Percentiles rank a stretch among this genome's conserved stretches.
phyloP scores from a whole-genome alignment of 2,113 vertebrate genomes.

The Rhea pennata region DNA sequence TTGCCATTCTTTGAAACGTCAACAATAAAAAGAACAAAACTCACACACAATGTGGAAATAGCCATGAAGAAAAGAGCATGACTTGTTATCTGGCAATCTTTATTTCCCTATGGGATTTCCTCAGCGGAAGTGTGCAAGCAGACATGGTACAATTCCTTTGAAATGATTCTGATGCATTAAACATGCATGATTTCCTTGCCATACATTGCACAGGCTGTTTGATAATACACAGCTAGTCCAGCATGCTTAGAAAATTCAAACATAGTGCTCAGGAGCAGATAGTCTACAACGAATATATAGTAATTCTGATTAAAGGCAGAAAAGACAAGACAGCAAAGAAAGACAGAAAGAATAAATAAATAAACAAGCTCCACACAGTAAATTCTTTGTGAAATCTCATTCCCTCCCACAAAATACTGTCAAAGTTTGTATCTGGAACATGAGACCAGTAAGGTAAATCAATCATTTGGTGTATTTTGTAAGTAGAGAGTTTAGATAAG shows the following conservation, averaged over 20 bases:
- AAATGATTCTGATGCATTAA: neutral
- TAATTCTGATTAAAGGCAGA: neutral
- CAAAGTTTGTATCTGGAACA: neutral
- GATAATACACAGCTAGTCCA: neutral
- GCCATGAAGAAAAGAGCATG: neutral
- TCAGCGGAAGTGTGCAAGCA: too few relatives aligned
- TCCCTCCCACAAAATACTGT: neutral
- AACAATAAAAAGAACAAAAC: neutral
- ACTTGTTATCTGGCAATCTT: neutral
- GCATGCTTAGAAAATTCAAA: neutral
- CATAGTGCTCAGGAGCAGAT: neutral
- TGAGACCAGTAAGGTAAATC: neutral
- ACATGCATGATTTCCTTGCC: neutral
- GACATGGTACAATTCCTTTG: neutral
- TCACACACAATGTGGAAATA: neutral
- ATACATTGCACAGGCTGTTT: neutral
- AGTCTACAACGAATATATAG: neutral
- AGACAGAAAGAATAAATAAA: too few relatives aligned
- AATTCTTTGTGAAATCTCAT: neutral
- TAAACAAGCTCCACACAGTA: neutral
- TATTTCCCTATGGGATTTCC: neutral
- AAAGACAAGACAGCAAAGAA: too few relatives aligned
- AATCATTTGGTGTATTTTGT: neutral
- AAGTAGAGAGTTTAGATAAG: neutral
- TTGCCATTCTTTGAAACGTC: neutral